A percentile compares a stretch with the other conserved stretches of the same genome.
Evolutionary conservation across 2,888 invertebrate genomes (phyloP).

Genomic region (Reticulitermes lucifugus): DNA sequence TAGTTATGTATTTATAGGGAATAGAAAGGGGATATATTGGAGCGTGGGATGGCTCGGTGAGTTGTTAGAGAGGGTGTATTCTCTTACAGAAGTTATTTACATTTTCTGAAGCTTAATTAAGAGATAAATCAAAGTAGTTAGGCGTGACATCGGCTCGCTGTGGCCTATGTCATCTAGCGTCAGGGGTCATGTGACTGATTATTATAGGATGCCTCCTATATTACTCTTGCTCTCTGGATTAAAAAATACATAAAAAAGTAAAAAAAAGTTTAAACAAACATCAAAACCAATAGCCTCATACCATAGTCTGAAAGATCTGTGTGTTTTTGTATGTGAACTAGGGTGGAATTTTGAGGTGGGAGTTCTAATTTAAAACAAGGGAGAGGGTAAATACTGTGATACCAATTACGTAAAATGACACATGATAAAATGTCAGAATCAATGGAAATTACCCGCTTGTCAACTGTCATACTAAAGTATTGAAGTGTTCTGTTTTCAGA

Average conservation of each 20-base stretch:
- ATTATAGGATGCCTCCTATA: not conserved
- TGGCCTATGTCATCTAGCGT: not conserved
- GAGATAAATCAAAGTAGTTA: not conserved
- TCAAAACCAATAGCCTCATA: not conserved
- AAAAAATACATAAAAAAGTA: not conserved
- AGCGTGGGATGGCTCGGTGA: not conserved
- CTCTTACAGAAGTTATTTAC: not conserved
- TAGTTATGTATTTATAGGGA: not conserved
- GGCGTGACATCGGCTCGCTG: not conserved
- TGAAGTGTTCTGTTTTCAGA: not conserved
- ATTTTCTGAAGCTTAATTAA: not conserved
- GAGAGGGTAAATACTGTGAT: constrained; percentile 9
- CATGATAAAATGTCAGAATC: constrained; percentile 17
- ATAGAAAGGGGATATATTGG: not conserved
- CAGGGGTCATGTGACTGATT: not conserved
- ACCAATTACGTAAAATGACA: constrained; percentile 23
- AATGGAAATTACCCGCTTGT: constrained; percentile 10
- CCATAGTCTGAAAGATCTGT: not conserved
- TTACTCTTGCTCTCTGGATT: not conserved
- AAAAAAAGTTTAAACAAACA: not conserved
- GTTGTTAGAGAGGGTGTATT: not conserved
- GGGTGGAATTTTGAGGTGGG: not conserved
- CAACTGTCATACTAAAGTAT: constrained; percentile 25
- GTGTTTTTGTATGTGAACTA: not conserved
- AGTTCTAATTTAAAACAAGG: not conserved